Conservation (phyloP, 2,797 vertebrate species). For the Bradypodion pumilum region DNA sequence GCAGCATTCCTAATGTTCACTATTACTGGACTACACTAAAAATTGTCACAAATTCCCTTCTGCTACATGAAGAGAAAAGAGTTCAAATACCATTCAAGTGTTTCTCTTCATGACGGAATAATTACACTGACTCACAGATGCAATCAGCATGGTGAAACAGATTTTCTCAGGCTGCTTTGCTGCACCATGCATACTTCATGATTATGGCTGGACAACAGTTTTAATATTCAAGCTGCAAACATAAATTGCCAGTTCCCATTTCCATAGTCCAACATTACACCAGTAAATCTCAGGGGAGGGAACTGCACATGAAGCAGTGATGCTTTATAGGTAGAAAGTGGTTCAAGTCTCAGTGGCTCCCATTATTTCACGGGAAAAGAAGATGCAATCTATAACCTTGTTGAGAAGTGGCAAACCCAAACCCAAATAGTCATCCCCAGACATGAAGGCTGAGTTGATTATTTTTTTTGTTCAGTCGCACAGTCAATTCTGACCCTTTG, state of each 20-base stretch:
- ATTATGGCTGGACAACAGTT: background rate
- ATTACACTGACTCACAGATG: background rate
- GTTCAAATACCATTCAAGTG: background rate
- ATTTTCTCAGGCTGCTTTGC: background rate
- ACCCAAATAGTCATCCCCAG: background rate
- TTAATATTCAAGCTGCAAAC: background rate
- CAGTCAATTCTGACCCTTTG: too few species aligned
- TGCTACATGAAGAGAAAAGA: background rate
- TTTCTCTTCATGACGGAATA: background rate
- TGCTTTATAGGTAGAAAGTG: background rate
- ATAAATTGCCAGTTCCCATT: background rate
- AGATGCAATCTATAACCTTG: background rate
- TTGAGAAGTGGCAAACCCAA: background rate
- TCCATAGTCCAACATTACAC: background rate
- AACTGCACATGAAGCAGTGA: too few species aligned
- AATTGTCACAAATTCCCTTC: background rate
- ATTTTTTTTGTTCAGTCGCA: too few species aligned
- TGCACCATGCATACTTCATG: background rate
- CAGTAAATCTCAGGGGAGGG: background rate
- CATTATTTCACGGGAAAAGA: background rate
- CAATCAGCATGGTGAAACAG: background rate
- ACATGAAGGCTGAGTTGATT: too few species aligned
- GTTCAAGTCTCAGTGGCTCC: background rate
- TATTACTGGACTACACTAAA: background rate
- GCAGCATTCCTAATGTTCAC: background rate